These are phyloP conservation scores for Falco concolor DNA, from an alignment of 2,797 vertebrate genomes.

Conservation along the genomic window DNA sequence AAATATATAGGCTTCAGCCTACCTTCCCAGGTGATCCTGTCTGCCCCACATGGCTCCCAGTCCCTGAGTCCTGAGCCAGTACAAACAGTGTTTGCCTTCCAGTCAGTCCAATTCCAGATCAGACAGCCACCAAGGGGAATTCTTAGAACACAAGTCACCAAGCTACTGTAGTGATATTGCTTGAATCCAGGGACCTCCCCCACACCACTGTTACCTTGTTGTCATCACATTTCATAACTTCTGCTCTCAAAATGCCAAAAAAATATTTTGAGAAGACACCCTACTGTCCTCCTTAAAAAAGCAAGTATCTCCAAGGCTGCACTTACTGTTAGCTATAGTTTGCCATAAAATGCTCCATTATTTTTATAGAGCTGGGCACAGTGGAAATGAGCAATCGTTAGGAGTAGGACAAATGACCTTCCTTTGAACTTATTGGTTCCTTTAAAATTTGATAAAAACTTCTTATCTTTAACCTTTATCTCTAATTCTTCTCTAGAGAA, in stretches of 20 bases:
- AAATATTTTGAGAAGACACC: neutral
- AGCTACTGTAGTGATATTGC: neutral
- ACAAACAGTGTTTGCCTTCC: neutral
- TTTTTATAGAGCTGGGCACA: neutral
- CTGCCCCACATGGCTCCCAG: accelerated
- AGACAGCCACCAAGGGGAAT: neutral
- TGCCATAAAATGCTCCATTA: neutral
- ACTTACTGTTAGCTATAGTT: neutral
- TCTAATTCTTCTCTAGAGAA: neutral
- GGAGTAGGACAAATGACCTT: neutral
- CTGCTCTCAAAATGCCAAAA: neutral
- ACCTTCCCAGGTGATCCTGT: neutral
- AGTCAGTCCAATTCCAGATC: accelerated
- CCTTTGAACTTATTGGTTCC: neutral
- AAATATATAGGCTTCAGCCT: neutral
- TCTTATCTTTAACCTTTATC: neutral
- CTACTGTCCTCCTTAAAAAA: neutral
- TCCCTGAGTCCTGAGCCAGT: neutral
- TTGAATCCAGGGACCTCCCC: neutral
- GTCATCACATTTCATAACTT: neutral
- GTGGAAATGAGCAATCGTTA: neutral
- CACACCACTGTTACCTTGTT: neutral
- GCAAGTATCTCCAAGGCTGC: neutral
- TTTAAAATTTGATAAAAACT: neutral
- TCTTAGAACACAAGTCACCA: neutral